These are phyloP conservation scores for Caenorhabditis uteleia DNA, from an alignment of 2,888 invertebrate genomes.

Conservation along the genomic window DNA sequence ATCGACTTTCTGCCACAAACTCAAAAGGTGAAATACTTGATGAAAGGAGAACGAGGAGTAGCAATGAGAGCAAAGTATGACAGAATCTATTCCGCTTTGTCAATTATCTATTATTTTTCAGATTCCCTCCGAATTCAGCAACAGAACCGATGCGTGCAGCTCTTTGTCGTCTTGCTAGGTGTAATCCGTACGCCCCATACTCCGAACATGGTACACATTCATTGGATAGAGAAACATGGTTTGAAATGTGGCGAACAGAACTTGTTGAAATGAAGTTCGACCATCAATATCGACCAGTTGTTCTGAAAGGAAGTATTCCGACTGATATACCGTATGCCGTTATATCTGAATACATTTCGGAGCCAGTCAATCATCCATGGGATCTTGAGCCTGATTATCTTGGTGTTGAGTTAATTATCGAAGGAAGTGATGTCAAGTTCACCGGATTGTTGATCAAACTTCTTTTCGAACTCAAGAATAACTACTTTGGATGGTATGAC, in stretches of 20 bases:
- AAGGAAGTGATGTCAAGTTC: conserved; percentile 87
- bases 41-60: conserved; percentile 36
- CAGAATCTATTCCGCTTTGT: not conserved
- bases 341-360: conserved; percentile 31
- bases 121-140: conserved; percentile 40
- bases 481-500: conserved; percentile 96
- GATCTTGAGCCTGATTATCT: conserved; percentile 84
- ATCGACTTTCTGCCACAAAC: conserved; percentile 89
- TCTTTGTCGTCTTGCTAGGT: conserved; percentile 28
- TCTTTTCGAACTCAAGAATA: conserved; percentile 77
- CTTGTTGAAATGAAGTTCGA: conserved; percentile 49
- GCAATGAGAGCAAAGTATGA: conserved; percentile 37
- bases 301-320: conserved; percentile 22
- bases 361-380: conserved; percentile 42
- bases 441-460: conserved; percentile 88
- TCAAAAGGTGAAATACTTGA: conserved; percentile 76
- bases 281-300: conserved; percentile 55
- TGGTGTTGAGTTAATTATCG: conserved; percentile 89
- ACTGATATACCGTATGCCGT: conserved; percentile 39
- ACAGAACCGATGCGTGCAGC: conserved; percentile 43
- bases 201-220: conserved; percentile 37
- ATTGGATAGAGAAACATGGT: conserved; percentile 44
- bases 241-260: conserved; percentile 63
- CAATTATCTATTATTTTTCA: too few species aligned
- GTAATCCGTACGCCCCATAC: conserved; percentile 25